Conservation (phyloP, 1,140 invertebrate genomes). For the Euwallacea fornicatus region DNA sequence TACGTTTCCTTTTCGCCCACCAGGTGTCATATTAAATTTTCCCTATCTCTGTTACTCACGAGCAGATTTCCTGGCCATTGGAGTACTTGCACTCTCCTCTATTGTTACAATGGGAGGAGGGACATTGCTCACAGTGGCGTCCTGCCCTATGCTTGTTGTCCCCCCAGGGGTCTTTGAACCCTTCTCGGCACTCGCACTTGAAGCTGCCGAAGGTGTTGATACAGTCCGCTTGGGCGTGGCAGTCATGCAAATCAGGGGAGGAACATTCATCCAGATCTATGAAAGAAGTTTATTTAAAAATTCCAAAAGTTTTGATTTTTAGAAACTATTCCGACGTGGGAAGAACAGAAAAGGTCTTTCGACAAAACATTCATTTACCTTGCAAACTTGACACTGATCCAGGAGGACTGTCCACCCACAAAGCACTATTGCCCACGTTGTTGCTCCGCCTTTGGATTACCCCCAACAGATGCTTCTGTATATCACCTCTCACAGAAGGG, state of each 20-base stretch:
- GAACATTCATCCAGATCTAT: constrained; percentile 89
- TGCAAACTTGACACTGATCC: constrained; percentile 57
- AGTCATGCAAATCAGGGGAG: constrained; percentile 86
- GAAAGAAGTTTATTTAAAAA: constrained; percentile 37
- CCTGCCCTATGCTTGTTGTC: constrained; percentile 67
- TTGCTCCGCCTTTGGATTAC: constrained; percentile 80
- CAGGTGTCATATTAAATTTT: not conserved
- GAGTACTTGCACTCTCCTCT: constrained; percentile 79
- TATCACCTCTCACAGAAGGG: constrained; percentile 68
- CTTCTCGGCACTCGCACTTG: constrained; percentile 79
- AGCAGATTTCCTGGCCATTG: constrained; percentile 75
- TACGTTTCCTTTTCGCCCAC: too few species aligned
- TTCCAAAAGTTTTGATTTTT: too few species aligned
- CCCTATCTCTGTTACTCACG: constrained; percentile 58
- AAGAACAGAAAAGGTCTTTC: not conserved
- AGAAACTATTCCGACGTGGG: not conserved
- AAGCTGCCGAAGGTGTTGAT: constrained; percentile 90
- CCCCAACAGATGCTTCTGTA: constrained; percentile 81
- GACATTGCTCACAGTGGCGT: constrained; percentile 74
- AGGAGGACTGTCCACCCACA: constrained; percentile 78
- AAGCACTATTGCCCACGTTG: constrained; percentile 80
- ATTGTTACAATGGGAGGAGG: constrained; percentile 77
- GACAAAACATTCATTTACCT: constrained; percentile 37
- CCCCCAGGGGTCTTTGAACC: constrained; percentile 74
- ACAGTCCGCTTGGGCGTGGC: constrained; percentile 81